Percentiles rank a stretch among this genome's conserved stretches.
phyloP scores from a whole-genome alignment of 1,140 invertebrate species.

The Zaprionus tsacasi region DNA sequence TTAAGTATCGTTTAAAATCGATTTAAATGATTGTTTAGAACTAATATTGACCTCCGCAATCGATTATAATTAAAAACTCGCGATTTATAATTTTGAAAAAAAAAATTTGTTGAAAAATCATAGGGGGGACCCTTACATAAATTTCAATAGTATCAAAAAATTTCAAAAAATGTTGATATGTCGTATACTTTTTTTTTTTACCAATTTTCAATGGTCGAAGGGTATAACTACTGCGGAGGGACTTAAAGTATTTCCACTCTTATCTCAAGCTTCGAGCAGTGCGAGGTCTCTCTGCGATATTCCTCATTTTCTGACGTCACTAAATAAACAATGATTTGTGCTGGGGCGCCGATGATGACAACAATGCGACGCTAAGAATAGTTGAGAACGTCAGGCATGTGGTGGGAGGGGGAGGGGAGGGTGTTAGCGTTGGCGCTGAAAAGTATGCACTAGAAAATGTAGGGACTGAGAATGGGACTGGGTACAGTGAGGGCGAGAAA shows the following conservation, averaged over 20 bases:
- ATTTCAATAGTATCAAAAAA: too few species aligned
- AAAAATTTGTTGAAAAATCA: too few species aligned
- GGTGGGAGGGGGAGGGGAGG: background rate
- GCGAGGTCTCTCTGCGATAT: too few species aligned
- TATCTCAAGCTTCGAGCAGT: background rate
- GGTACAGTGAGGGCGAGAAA: constrained; percentile 12
- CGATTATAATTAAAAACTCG: too few species aligned
- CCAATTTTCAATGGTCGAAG: too few species aligned
- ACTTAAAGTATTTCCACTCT: background rate
- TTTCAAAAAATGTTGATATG: too few species aligned
- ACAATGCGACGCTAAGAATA: constrained; percentile 28
- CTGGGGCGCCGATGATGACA: constrained; percentile 32
- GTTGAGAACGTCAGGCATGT: constrained; percentile 2
- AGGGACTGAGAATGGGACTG: background rate
- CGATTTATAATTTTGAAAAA: too few species aligned
- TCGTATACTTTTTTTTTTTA: too few species aligned
- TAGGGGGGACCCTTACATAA: too few species aligned
- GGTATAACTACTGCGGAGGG: background rate
- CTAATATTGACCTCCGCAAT: too few species aligned
- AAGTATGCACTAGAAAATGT: constrained; percentile 26
- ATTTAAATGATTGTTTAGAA: too few species aligned
- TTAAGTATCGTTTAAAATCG: too few species aligned
- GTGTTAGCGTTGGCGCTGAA: background rate
- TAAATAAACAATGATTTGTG: constrained; percentile 43
- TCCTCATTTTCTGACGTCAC: constrained; percentile 13